phyloP scores from a whole-genome alignment of 2,888 invertebrate species.

The Lasioglossum malachurum region DNA sequence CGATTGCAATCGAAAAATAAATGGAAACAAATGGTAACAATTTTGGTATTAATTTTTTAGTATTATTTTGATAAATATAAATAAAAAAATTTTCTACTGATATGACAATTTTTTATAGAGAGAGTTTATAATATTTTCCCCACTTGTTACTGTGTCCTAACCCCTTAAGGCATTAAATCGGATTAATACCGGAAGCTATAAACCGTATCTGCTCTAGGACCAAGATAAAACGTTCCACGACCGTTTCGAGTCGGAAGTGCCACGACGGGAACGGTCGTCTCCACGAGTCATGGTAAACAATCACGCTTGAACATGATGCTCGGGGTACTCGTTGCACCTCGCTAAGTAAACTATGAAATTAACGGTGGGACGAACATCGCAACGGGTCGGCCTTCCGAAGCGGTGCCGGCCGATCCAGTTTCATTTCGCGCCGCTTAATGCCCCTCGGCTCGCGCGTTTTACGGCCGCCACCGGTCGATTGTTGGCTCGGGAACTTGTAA shows the following conservation, averaged over 20 bases:
- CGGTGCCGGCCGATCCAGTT: constrained; percentile 50
- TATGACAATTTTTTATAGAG: too few relatives aligned
- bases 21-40: neutral
- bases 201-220: constrained; percentile 48
- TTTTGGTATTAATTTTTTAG: too few relatives aligned
- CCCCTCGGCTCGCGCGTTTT: constrained; percentile 14
- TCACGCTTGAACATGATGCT: constrained; percentile 25
- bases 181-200: constrained; percentile 60
- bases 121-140: too few relatives aligned
- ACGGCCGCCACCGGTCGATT: constrained; percentile 22
- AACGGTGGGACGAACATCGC: constrained; percentile 32
- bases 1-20: neutral
- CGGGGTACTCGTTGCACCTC: constrained; percentile 34
- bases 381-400: neutral
- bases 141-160: too few relatives aligned
- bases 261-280: constrained; percentile 37
- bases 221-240: constrained; percentile 13
- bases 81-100: too few relatives aligned
- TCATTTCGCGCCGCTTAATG: constrained; percentile 62
- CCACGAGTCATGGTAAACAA: constrained; percentile 42
- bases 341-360: constrained; percentile 57
- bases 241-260: constrained; percentile 29
- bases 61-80: too few relatives aligned
- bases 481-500: neutral
- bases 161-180: constrained; percentile 49